Evolutionary conservation across 1,140 invertebrate species (phyloP), one percentile per base, ranked within the genome.

Genomic region (Hirudo medicinalis): DNA sequence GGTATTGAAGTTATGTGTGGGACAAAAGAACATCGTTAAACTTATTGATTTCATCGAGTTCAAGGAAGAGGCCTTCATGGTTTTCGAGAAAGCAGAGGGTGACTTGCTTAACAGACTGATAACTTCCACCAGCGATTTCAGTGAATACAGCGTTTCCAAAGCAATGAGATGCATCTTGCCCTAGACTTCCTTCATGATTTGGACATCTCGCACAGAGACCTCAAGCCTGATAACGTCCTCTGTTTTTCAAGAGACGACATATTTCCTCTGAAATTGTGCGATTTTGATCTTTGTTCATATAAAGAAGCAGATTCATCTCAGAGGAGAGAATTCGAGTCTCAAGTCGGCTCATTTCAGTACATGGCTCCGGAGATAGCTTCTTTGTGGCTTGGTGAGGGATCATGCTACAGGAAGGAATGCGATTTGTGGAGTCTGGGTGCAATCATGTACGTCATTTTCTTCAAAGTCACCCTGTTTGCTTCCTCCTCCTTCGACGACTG

Each of bases 301-400:
- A 63, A 63, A 32, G 22, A 63, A 63, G 17, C 43, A 49, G 43
- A 63, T n/a, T 63, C 29, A 22, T 22, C 3, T 1, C 57, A 63
- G 17, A 63, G 6, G 22, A 25, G 15, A 63, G 22, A 25, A 63
- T n/a, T 63, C 11, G 17, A 22, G 57, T 25, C 22, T 25, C 29
- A 63, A 20, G 57, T 32, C 29, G 57, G 57, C 11, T 25, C 57
- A n/a, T 63, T 63, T 32, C 3, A 63, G 22, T 63, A 63, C 57
- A 63, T 63, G 20, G 57, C 57, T 25, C 57, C 57, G 29, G 57
- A 63, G 57, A 32, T 63, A 63, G 57, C 57, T 25, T 22, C 22
- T 15, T 11, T 63, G 20, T 63, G 57, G 57, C 29, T 63, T 13
- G 57, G 57, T 32, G 22, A 25, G 11, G 19, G 29, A 25, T 22